Evolutionary conservation across 1,140 invertebrate genomes (phyloP), one percentile per base, ranked within the genome.

Genomic region (Branchinecta lynchi): DNA sequence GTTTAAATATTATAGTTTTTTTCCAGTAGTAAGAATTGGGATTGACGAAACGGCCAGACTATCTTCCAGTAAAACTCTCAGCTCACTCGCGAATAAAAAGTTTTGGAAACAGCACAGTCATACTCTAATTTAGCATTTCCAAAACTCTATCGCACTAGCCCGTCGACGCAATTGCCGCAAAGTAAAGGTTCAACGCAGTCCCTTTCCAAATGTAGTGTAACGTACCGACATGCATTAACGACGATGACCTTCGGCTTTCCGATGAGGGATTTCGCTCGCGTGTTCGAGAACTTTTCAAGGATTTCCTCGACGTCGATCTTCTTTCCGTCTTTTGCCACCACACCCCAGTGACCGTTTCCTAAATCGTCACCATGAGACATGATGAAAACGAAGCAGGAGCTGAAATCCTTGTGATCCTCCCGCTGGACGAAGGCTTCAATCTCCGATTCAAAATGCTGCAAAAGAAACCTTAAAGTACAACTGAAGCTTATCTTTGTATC

Each of bases 281-380:
- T 12, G 17, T 60, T 60, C 17, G 51, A 60, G 17, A 60, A 60
- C 17, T 60, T 60, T 2, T 3, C 51, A 60, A 60, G 12, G 12
- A 60, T 60, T 60, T 60, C 51, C 17, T 60, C 51, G 51, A 60
- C 51, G 51, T 60, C 51, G 17, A 60, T 60, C 17, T 60, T 60
- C 3, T 15, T 60, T 60, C 51, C 51, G 17, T 60, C 51, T 60
- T 60, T 60, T 3, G 51, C 51, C 3, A 60, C 51, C 12, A 60
- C 17, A 60, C 51, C 51, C 51, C 51, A 60, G 51, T 60, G 51
- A 20, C 51, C 51, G 51, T 60, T 60, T 60, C 51, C 51, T 20
- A 60, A 60, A 60, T 60, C 51, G 17, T 12, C 51, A 12, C 51
- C 51, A 20, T 60, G 51, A 60, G 51, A 60, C 51, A 60, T 60